These are phyloP conservation scores for Salvator merianae DNA, from an alignment of 2,113 vertebrate genomes.

Conservation along the genomic window DNA sequence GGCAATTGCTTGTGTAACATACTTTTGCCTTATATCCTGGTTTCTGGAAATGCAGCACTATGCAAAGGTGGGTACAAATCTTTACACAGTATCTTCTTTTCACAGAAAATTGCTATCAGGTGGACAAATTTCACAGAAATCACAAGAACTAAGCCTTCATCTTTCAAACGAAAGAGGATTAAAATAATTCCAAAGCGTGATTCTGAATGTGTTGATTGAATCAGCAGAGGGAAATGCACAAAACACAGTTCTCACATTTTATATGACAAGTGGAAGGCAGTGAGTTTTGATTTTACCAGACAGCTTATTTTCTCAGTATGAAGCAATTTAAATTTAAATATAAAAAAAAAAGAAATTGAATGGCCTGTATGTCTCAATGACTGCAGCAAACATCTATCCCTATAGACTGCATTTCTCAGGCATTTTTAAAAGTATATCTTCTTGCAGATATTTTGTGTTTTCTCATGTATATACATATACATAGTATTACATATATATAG, in stretches of 20 bases:
- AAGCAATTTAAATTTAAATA: neutral
- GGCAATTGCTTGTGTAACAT: too few species aligned
- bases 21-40: too few species aligned
- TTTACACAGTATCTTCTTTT: neutral
- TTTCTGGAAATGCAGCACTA: too few species aligned
- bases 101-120: neutral
- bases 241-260: neutral
- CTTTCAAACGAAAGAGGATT: neutral
- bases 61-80: neutral
- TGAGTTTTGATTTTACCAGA: neutral
- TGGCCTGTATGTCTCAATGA: neutral
- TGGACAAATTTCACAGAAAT: neutral
- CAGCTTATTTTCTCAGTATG: neutral
- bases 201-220: conserved; percentile 15
- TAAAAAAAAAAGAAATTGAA: neutral
- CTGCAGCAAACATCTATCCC: neutral
- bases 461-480: too few species aligned
- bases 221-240: neutral
- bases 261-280: neutral
- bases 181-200: conserved; percentile 10
- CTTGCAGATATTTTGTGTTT: neutral
- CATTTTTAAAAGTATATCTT: neutral
- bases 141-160: neutral
- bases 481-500: too few species aligned
- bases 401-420: neutral